Evolutionary conservation across 2,113 vertebrate genomes (phyloP).

Genomic region (Osmerus mordax): DNA sequence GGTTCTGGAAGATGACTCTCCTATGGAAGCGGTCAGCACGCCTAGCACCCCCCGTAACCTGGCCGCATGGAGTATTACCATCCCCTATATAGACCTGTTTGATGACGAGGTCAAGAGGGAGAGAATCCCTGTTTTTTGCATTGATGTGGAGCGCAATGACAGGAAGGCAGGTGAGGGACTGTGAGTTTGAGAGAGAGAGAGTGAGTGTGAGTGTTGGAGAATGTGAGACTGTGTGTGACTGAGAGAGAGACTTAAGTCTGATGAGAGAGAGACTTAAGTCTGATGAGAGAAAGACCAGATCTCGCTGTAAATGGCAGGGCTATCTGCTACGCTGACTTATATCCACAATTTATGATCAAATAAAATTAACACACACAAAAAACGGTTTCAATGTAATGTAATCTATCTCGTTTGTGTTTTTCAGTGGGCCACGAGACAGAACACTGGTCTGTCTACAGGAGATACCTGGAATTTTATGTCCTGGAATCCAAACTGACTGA

Average conservation of each 20-base stretch:
- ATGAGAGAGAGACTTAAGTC: no score
- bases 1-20: conserved; percentile 94
- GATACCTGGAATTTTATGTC: conserved; percentile 96
- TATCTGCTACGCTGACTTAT: no score
- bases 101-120: conserved; percentile 90
- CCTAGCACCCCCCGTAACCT: conserved; percentile 93
- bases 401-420: conserved; percentile 33
- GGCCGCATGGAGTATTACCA: conserved; percentile 91
- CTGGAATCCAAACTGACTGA: conserved; percentile 96
- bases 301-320: no score
- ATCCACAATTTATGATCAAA: no score
- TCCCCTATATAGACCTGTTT: conserved; percentile 93
- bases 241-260: no score
- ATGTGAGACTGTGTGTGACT: background rate
- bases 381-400: background rate
- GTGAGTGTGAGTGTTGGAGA: no score
- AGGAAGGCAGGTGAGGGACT: conserved; percentile 80
- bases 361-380: no score
- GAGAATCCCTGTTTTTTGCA: conserved; percentile 93
- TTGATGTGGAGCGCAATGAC: conserved; percentile 95
- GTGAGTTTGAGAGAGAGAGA: no score
- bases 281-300: no score
- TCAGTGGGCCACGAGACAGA: conserved; percentile 92
- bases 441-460: conserved; percentile 92
- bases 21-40: conserved; percentile 84